Base-by-base conservation (phyloP, 2,888 invertebrate genomes). In the Rhingia rostrata region DNA sequence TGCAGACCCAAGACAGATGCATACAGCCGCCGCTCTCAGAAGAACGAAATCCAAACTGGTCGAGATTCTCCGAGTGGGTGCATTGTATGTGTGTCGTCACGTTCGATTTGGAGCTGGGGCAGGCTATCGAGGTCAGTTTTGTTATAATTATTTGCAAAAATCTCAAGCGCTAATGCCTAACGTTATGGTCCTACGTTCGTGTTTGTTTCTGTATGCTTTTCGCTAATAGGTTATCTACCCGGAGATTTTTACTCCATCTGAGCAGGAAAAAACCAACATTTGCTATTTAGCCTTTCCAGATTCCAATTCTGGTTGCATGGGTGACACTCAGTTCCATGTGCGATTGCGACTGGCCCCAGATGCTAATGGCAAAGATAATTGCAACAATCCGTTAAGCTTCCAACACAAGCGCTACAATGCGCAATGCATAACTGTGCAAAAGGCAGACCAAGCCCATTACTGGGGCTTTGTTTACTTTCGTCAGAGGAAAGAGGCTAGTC, bases 381-480 rank as follows among this genome's bases (percentile, higher is more conserved):
- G 6, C 6, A 60, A 85, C 41, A 51, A 43, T 10, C 43, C 10
- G 33, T 91, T 93, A 73, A 92, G 92, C 63, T 92, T 92, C 66
- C 93, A 94, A 86, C 95, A 95, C 88, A 89, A 92, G 81, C 90
- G 92, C 60, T 98, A 97, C 89, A 97, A 98, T 89, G 93, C 94
- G 56, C 95, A 95, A 86, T 95, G 96, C 88, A 94, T 96, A 43
- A 93, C 95, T 2, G 94, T 95, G 37, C 92, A 97, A 75, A 95
- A 96, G 90, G 95, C 95, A n/a, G 96, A 97, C 90, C 93, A 94
- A 69, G 95, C 96, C 81, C 97, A 97, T 92, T 97, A 96, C 89
- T 98, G 97, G 95, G 99, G 99, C 74, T 99, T 97, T 93, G 99
- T 99, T 4, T 99, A 98, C 92, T 99, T 99, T 92, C 94, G 99